Conservation (phyloP, 2,888 invertebrate species). For the Osedax frankpressi region DNA sequence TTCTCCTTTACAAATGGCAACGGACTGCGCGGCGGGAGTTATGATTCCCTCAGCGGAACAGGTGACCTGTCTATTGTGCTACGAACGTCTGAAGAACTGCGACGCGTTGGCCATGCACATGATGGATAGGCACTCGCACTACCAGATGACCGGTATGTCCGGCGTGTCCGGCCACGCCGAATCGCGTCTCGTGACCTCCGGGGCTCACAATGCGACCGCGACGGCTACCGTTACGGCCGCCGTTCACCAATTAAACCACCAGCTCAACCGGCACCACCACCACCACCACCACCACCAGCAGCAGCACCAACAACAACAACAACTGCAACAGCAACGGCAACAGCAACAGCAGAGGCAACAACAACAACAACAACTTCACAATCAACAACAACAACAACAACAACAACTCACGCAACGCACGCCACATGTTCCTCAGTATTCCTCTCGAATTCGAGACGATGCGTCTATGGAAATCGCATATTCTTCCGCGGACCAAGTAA, state of each 20-base stretch:
- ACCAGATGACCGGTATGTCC: neutral
- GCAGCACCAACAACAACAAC: too few relatives aligned
- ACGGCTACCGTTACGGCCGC: neutral
- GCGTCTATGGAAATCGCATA: neutral
- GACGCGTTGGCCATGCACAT: conserved; percentile 26
- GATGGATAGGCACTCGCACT: conserved; percentile 23
- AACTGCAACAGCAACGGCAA: too few relatives aligned
- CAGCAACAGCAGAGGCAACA: too few relatives aligned
- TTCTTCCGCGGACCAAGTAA: neutral
- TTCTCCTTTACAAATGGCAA: neutral
- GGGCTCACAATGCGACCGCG: neutral
- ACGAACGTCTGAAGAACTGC: conserved; percentile 18
- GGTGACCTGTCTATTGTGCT: conserved; percentile 16
- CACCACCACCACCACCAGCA: neutral
- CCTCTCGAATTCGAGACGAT: neutral
- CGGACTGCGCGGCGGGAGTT: neutral
- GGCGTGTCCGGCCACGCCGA: neutral
- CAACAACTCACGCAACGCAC: too few relatives aligned
- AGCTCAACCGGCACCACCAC: neutral
- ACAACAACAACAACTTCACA: too few relatives aligned
- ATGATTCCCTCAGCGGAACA: neutral
- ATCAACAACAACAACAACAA: too few relatives aligned
- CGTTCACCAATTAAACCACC: conserved; percentile 11
- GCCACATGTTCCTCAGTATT: neutral
- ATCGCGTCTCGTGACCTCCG: conserved; percentile 3